phyloP scores from a whole-genome alignment of 2,888 invertebrate genomes.

The Sturmia bella region DNA sequence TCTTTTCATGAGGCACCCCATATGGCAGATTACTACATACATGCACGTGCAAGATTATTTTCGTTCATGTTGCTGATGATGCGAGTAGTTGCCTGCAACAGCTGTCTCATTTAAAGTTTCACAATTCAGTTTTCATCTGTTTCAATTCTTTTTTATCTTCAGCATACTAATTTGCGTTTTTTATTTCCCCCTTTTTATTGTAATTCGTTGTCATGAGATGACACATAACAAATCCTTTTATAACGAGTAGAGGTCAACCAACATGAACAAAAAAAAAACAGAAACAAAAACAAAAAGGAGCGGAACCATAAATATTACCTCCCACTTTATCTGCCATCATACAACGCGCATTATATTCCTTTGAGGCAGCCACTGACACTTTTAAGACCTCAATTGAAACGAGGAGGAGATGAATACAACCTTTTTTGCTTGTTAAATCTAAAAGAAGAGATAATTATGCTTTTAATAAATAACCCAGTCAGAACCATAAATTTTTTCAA shows the following conservation, averaged over 20 bases:
- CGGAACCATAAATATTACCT: too few species aligned
- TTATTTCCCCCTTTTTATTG: background rate
- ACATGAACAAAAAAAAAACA: background rate
- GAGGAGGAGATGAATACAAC: too few species aligned
- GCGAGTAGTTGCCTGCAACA: slow-evolving; percentile 53
- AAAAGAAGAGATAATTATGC: too few species aligned
- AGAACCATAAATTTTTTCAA: too few species aligned
- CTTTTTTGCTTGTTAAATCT: too few species aligned
- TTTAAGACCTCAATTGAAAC: too few species aligned
- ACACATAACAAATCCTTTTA: slow-evolving; percentile 67
- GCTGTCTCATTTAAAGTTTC: slow-evolving; percentile 46
- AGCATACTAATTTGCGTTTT: slow-evolving; percentile 14
- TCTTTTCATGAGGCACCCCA: too few species aligned
- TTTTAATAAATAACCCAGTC: too few species aligned
- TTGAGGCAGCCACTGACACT: too few species aligned
- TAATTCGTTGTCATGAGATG: slow-evolving; percentile 49
- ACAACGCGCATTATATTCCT: too few species aligned
- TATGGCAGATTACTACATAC: background rate
- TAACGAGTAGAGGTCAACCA: slow-evolving; percentile 59
- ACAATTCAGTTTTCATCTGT: slow-evolving; percentile 17
- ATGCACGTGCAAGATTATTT: background rate
- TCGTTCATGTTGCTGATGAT: slow-evolving; percentile 19
- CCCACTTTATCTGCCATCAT: too few species aligned
- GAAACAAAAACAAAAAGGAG: background rate
- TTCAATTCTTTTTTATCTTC: slow-evolving; percentile 11